Evolutionary conservation across 1,140 invertebrate genomes (phyloP), one percentile per base, ranked within the genome.

Genomic region (Hypsibius dujardini): DNA sequence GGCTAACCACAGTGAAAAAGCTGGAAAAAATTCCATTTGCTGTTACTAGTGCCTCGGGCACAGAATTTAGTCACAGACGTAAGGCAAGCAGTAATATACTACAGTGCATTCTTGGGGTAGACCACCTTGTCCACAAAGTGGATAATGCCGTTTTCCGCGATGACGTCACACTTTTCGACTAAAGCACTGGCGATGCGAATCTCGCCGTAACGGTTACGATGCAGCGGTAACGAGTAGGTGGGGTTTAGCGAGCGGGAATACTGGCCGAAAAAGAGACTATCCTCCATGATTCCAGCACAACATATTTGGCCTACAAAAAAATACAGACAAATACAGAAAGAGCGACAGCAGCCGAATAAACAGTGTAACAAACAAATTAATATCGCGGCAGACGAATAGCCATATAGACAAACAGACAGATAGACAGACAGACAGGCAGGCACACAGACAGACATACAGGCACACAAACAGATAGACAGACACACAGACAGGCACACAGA

Each of bases 101-200:
- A 67, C 42, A 67, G 45, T 15, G 45, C 12, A 67, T 67, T 67
- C 42, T 12, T 67, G 42, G 62, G 62, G 45, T 15, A 67, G 42
- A 67, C 45, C 7, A 76, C 75, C 46, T 71, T 71, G 75, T 85
- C 84, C 69, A 85, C 81, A 62, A 82, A 81, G 75, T 85, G 84
- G 1, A 85, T 75, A 47, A 85, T 80, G 59, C 85, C 84, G 76
- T 85, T 85, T 14, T 79, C 81, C 62, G 84, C 82, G 71, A 84
- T 77, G 67, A 82, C 77, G 77, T 85, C 84, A 76, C 84, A 85
- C 74, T 82, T 80, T 28, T 80, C 82, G 28, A 85, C 80, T 3
- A 79, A 79, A 47, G 82, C 80, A 70, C 80, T 79, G 70, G 84
- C 84, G 71, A 84, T 82, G 72, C 80, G 80, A 40, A 84, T 80